A percentile compares a stretch with the other conserved stretches of the same genome.
Conservation (phyloP, 2,113 vertebrate species). For the Centropus unirufus region DNA sequence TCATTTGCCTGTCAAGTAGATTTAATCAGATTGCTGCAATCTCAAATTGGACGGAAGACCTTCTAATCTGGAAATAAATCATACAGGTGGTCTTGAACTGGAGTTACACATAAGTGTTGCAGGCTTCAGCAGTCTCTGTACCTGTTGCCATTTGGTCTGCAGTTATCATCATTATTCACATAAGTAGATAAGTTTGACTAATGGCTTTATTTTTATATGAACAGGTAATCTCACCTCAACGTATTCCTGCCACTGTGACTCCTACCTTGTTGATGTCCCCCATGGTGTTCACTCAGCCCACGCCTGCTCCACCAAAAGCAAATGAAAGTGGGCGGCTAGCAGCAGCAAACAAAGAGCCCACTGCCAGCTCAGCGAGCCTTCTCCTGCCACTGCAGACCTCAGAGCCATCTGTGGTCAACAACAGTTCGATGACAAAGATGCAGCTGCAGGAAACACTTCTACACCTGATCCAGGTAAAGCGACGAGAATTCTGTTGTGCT, state of each 20-base stretch:
- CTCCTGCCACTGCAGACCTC: slow-evolving; percentile 63
- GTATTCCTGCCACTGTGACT: slow-evolving; percentile 78
- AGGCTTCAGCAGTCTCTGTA: background rate
- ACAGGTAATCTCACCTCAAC: slow-evolving; percentile 83
- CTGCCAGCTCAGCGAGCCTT: background rate
- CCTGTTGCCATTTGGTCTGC: background rate
- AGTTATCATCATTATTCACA: rapidly evolving
- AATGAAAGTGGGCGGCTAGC: slow-evolving; percentile 17
- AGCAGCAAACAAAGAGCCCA: background rate
- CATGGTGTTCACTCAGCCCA: slow-evolving; percentile 83
- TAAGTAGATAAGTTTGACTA: background rate
- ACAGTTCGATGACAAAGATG: slow-evolving; percentile 74
- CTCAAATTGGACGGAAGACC: background rate
- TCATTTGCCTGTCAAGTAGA: background rate
- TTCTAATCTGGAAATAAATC: background rate
- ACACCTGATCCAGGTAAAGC: slow-evolving; percentile 86
- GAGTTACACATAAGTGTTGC: rapidly evolving
- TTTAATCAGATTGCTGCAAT: background rate
- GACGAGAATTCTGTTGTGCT: rapidly evolving
- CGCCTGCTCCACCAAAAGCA: slow-evolving; percentile 24
- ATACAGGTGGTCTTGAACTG: background rate
- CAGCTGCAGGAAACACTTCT: slow-evolving; percentile 91
- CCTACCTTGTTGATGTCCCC: slow-evolving; percentile 87
- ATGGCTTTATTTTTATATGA: background rate
- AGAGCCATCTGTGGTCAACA: background rate